Base-by-base conservation (phyloP, 2,797 vertebrate genomes). In the Hirundo rustica region DNA sequence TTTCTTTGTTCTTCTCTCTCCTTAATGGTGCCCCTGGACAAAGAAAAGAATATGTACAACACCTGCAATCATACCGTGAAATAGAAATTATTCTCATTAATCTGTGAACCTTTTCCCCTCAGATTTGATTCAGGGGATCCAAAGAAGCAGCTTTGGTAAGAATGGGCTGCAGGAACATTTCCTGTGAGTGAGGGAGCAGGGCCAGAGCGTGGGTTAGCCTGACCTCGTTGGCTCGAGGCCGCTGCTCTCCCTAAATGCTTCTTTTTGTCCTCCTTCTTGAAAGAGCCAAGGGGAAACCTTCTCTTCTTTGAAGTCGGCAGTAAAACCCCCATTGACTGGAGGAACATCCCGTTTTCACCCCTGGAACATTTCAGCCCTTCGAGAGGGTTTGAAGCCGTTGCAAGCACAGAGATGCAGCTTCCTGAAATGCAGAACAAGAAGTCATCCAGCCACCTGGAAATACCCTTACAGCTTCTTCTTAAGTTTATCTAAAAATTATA, bases 401-500 rank as follows among this genome's bases (percentile, higher is more conserved):
- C 2, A 36, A 13, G 34, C 1, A 0, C 27, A 38, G 68, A 90
- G 79, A 40, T 60, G 76, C 55, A 81, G 70, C 54, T 89, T 72
- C 79, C 64, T 67, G 62, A 73, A 66, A 84, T 25, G 50, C 48
- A 53, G 89, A 75, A 64, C 45, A 47, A 93, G 88, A 25, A 93
- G 16, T 45, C 47, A 54, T 64, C 34, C 85, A 84, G 54, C 55
- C 85, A 65, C n/a, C 76, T 86, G 95, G 89, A 94, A 93, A 92
- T 20, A 62, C 25, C 66, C 68, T 85, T 55, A 53, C 88, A 91
- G 92, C 48, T 83, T 38, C 88, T 94, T 67, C 94, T 95, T 51
- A n/a, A 91, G 67, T 94, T 95, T 85, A 76, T 95, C 94, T 96
- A 67, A 82, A 88, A 95, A 94, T 85, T 82, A 73, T 38, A 70